Conservation (phyloP, 2,888 invertebrate species). For the Isoperla grammatica region DNA sequence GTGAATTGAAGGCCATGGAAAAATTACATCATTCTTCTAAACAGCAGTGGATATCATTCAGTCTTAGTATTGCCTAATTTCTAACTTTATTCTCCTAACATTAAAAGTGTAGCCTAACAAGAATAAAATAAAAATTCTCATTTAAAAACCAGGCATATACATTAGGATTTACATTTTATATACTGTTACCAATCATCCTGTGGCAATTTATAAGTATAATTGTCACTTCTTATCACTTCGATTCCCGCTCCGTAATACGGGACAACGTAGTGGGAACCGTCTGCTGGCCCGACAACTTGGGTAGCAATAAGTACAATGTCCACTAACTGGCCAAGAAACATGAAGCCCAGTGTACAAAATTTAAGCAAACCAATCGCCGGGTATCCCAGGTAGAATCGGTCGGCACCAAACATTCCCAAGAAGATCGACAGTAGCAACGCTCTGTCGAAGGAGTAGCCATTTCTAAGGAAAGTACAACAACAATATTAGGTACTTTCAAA, state of each 20-base stretch:
- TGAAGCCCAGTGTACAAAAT: slow-evolving; percentile 91
- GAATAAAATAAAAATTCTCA: too few relatives aligned
- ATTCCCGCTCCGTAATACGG: slow-evolving; percentile 90
- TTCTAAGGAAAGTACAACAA: slow-evolving; percentile 52
- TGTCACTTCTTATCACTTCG: slow-evolving; percentile 71
- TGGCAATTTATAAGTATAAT: slow-evolving; percentile 74
- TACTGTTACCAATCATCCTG: slow-evolving; percentile 71
- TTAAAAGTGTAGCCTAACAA: too few relatives aligned
- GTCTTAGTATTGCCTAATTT: too few relatives aligned
- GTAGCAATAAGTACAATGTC: slow-evolving; percentile 95
- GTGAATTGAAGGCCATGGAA: too few relatives aligned
- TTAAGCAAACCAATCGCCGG: slow-evolving; percentile 93
- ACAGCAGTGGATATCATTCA: too few relatives aligned
- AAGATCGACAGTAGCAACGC: slow-evolving; percentile 91
- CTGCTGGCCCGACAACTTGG: slow-evolving; percentile 89
- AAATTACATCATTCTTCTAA: too few relatives aligned
- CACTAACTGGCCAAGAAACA: slow-evolving; percentile 90
- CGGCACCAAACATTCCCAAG: slow-evolving; percentile 95
- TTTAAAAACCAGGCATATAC: too few relatives aligned
- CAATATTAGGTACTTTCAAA: not conserved
- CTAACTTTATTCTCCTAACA: too few relatives aligned
- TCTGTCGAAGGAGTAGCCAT: slow-evolving; percentile 90
- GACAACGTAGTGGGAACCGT: slow-evolving; percentile 90
- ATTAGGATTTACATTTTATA: too few relatives aligned
- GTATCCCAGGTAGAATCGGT: slow-evolving; percentile 97